Evolutionary conservation across 2,113 vertebrate genomes (phyloP).

Genomic region (Furnarius figulus): DNA sequence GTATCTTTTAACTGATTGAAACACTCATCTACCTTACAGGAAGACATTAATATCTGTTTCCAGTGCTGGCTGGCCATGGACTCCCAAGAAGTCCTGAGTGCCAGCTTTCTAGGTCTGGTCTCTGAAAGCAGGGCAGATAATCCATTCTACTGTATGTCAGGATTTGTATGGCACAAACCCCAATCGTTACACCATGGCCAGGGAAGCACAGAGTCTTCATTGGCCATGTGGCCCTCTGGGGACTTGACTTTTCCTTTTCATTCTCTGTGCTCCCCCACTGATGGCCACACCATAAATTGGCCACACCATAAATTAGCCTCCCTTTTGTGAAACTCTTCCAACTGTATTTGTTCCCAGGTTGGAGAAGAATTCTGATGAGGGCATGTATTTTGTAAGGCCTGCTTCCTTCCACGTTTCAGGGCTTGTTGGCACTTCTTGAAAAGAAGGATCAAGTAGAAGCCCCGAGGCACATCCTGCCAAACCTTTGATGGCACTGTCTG

Average conservation of each 20-base stretch:
- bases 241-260: neutral
- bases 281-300: neutral
- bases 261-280: neutral
- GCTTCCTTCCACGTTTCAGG: neutral
- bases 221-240: neutral
- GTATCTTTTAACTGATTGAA: neutral
- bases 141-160: neutral
- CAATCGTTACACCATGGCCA: accelerated
- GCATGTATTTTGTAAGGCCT: neutral
- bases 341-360: neutral
- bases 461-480: slow-evolving; percentile 41
- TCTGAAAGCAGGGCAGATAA: neutral
- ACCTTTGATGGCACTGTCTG: slow-evolving; percentile 46
- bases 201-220: neutral
- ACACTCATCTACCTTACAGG: neutral
- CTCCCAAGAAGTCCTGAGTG: neutral
- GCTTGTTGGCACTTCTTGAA: slow-evolving; percentile 32
- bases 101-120: neutral
- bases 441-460: slow-evolving; percentile 53
- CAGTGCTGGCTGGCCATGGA: neutral
- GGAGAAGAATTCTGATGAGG: neutral
- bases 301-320: neutral
- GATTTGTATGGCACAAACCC: neutral
- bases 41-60: neutral
- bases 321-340: neutral